phyloP scores from a whole-genome alignment of 2,888 invertebrate species.

The Morpho helenor region DNA sequence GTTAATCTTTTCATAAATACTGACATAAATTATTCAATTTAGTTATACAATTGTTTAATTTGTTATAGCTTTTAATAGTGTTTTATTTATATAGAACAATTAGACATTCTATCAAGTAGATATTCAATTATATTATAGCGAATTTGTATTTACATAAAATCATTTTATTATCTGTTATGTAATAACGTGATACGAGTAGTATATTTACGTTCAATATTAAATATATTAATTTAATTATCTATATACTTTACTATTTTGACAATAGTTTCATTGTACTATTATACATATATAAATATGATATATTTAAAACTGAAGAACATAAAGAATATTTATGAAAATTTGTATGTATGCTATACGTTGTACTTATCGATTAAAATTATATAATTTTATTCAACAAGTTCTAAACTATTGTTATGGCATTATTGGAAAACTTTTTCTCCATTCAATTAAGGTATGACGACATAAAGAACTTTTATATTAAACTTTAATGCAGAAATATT shows the following conservation, averaged over 20 bases:
- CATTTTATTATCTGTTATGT: slow-evolving; percentile 1
- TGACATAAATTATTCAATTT: slow-evolving; percentile 8
- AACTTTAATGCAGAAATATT: no score
- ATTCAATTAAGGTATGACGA: no score
- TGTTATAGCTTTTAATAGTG: slow-evolving; percentile 13
- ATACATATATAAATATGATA: slow-evolving; percentile 7
- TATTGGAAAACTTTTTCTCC: not conserved
- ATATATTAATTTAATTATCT: slow-evolving; percentile 1
- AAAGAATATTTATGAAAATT: slow-evolving; percentile 2
- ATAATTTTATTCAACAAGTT: slow-evolving; percentile 14
- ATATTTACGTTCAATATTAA: slow-evolving; percentile 4
- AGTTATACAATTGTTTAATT: slow-evolving; percentile 19
- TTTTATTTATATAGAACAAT: slow-evolving; percentile 10
- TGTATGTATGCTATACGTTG: slow-evolving; percentile 4
- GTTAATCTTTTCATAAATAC: no score
- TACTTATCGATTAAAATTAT: slow-evolving; percentile 6
- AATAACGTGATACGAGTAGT: not conserved
- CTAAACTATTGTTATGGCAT: slow-evolving; percentile 8
- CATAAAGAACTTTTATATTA: no score
- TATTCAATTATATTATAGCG: not conserved
- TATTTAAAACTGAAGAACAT: slow-evolving; percentile 8
- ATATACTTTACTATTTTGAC: slow-evolving; percentile 20
- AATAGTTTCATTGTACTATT: slow-evolving; percentile 19
- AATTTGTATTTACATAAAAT: not conserved
- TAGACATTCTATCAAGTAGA: not conserved